A percentile compares a stretch with the other conserved stretches of the same genome.
phyloP scores from a whole-genome alignment of 2,888 invertebrate genomes.

The Thysanoteuthis rhombus region DNA sequence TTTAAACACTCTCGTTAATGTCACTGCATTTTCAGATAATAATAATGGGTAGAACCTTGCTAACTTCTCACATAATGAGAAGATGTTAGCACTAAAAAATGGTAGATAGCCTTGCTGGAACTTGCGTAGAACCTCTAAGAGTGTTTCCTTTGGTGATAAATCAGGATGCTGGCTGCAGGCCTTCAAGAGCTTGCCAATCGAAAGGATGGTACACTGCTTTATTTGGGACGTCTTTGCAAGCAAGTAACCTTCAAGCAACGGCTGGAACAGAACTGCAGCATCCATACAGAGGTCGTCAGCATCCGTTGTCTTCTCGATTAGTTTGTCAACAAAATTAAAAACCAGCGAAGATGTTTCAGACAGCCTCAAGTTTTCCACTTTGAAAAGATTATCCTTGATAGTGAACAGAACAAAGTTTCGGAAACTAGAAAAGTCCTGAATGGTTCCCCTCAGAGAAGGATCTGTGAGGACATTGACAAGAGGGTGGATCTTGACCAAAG shows the following conservation, averaged over 20 bases:
- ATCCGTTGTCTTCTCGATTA: neutral
- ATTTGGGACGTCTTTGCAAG: constrained; percentile 13
- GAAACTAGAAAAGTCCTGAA: neutral
- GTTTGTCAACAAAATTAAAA: neutral
- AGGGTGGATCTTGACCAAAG: neutral
- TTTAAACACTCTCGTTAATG: neutral
- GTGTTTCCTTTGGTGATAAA: neutral
- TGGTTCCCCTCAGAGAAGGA: constrained; percentile 23
- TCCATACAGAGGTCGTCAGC: neutral
- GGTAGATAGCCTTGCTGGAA: neutral
- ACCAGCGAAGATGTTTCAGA: neutral
- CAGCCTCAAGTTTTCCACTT: neutral
- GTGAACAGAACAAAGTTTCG: neutral
- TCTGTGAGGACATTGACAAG: neutral
- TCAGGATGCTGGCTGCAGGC: neutral
- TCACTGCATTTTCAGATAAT: neutral
- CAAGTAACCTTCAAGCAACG: constrained; percentile 1
- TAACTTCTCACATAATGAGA: neutral
- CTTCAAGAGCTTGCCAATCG: neutral
- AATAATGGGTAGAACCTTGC: neutral
- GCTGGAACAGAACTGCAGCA: neutral
- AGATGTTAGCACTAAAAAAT: neutral
- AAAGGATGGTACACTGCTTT: neutral
- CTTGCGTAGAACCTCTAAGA: neutral
- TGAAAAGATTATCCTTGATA: neutral